Evolutionary conservation across 2,113 vertebrate species (phyloP), one percentile per base, ranked within the genome.

Genomic region (Xyrauchen texanus): DNA sequence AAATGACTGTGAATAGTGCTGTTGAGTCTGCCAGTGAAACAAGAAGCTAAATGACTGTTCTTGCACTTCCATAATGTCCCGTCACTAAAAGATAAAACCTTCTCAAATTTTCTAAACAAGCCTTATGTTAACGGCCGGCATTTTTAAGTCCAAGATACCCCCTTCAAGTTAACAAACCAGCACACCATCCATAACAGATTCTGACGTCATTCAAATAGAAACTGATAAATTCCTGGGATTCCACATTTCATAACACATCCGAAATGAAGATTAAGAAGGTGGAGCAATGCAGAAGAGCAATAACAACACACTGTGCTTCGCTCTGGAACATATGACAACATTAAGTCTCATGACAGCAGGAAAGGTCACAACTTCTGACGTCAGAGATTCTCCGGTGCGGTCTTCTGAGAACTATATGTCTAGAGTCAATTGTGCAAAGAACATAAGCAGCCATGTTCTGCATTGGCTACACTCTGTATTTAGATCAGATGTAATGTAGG

Each of bases 301-400:
- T 34, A 34, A 34, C 21, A 34, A 34, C 1, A 34, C 21, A 34
- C 21, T 3, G 21, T 34, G 21, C 21, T 34, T 34, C n/a, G 61
- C 45, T 65, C 15, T 58, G 70, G 63, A 74, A 75, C 15, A 52
- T 34, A 34, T 75, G 63, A 77, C 68, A 64, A 81, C 68, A 81
- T 83, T 68, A 83, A 86, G 85, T 85, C 73, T 55, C n/a, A 74
- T 83, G 88, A 90, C 86, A 88, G 68, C 86, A 62, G 77, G 63
- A 72, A 47, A 78, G 78, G 78, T 83, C 68, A 67, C 83, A 84
- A 88, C 21, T 34, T 34, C 21, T 34, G 21, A 34, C 55, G 60
- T 88, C 84, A 87, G 67, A 58, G 62, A 51, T 65, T 34, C 4
- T 55, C 75, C 21, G 21, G 21, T 34, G 21, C 21, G 21, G 21